A percentile compares a stretch with the other conserved stretches of the same genome.
Conservation (phyloP, 2,113 vertebrate genomes). For the Oreochromis spilurus region DNA sequence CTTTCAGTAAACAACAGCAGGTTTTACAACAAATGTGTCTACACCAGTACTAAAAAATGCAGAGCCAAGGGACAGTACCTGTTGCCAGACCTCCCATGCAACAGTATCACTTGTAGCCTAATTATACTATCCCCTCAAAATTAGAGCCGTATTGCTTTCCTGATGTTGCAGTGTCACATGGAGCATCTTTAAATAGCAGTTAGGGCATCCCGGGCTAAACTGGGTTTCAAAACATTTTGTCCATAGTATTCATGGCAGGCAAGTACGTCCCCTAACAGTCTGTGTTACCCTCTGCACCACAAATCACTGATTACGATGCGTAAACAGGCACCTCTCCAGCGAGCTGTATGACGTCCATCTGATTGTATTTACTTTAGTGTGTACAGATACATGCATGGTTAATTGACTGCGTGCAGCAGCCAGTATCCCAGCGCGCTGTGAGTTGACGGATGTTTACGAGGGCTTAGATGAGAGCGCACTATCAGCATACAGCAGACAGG, state of each 20-base stretch:
- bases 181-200: conserved; percentile 53
- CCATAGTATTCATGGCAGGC: conserved; percentile 2
- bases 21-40: background rate
- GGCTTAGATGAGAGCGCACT: conserved; percentile 16
- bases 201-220: background rate
- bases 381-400: background rate
- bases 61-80: background rate
- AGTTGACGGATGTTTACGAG: conserved; percentile 25
- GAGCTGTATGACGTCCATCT: background rate
- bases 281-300: background rate
- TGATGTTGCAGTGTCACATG: conserved; percentile 23
- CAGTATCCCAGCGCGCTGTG: background rate
- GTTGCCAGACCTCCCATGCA: conserved; percentile 30
- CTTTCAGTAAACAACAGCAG: background rate
- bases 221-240: background rate
- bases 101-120: conserved; percentile 41
- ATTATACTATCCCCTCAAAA: conserved; percentile 45
- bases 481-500: conserved; percentile 42
- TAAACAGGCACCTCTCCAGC: background rate
- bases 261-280: conserved; percentile 37
- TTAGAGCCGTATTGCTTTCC: conserved; percentile 39
- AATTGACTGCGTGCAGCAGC: background rate
- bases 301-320: conserved; percentile 3
- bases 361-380: background rate
- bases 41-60: background rate